Percentiles rank a stretch among this genome's conserved stretches.
Evolutionary conservation across 1,140 invertebrate genomes (phyloP).

Genomic region (Trialeurodes vaporariorum): DNA sequence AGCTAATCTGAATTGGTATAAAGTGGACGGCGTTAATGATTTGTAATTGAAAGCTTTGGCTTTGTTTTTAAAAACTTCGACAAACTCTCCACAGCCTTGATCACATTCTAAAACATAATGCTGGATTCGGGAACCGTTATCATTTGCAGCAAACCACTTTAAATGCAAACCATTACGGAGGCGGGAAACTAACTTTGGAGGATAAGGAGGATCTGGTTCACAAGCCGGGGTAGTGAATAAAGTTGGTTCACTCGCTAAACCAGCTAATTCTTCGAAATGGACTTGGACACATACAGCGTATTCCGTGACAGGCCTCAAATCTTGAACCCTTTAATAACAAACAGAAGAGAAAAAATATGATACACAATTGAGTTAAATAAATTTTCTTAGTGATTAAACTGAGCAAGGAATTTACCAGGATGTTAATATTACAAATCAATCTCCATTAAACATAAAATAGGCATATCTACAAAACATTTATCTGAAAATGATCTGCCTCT

Average conservation of each 20-base stretch:
- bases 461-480: too few species aligned
- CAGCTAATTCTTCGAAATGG: conserved; percentile 39
- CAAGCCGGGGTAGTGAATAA: conserved; percentile 51
- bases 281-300: conserved; percentile 61
- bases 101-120: conserved; percentile 70
- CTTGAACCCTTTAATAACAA: conserved; percentile 46
- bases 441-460: too few species aligned
- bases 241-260: conserved; percentile 38
- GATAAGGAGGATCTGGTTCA: conserved; percentile 46
- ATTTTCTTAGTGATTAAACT: too few species aligned
- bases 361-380: too few species aligned
- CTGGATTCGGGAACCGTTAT: conserved; percentile 65
- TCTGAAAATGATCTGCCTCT: too few species aligned
- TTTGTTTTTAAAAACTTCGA: conserved; percentile 52
- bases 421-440: too few species aligned
- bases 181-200: conserved; percentile 45
- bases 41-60: conserved; percentile 57
- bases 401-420: too few species aligned
- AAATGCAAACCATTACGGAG: conserved; percentile 42
- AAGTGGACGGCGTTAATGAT: conserved; percentile 58
- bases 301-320: conserved; percentile 66
- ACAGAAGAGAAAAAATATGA: conserved; percentile 2
- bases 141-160: conserved; percentile 49
- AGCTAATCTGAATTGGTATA: conserved; percentile 65
- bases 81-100: conserved; percentile 52